Base-by-base conservation (phyloP, 2,113 vertebrate species). In the Larimichthys crocea region DNA sequence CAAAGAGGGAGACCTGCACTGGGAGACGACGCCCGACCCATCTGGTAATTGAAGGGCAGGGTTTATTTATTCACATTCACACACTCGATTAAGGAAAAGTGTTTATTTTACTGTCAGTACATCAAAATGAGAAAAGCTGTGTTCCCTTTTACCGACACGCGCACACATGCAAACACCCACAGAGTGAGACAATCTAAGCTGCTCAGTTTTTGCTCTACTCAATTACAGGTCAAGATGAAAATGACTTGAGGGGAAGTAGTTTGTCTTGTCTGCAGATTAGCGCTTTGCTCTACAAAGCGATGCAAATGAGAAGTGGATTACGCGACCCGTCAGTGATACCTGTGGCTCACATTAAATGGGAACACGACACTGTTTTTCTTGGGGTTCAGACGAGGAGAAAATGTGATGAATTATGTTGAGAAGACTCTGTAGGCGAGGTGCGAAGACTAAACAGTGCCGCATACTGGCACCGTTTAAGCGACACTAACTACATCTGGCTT, bases 1-100 rank as follows among this genome's bases (percentile, higher is more conserved):
- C 83, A 96, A 92, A 91, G 95, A 97, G 0, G 96, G 95, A 35
- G 96, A 97, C 78, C 85, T 97, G 77, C 97, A 97, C 86, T 99
- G 98, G 98, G 97, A 98, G 83, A 95, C 96, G 1, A 91, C 95
- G 22, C 94, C 92, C 79, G 96, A 98, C 63, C 93, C 94, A 0
- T 91, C 94, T 90, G 95, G 95, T 95, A 91, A 89, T 57, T 76
- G 66, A 64, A 85, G 22, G 17, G 10, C 65, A 40, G 12, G 15
- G 26, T n/a, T 60, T 35, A 31, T 57, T 46, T 12, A 16, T 56
- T 42, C 29, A 16, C 7, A 35, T 29, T 44, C 26, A 31, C 48
- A 20, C 35, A 3, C 55, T 61, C 60, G 29, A 65, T 70, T 50
- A 11, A 59, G 40, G 31, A 48, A 79, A 42, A 66, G 1, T 50